Evolutionary conservation across 1,140 invertebrate genomes (phyloP), one percentile per base, ranked within the genome.

Genomic region (Pseudachorutes palmiensis): DNA sequence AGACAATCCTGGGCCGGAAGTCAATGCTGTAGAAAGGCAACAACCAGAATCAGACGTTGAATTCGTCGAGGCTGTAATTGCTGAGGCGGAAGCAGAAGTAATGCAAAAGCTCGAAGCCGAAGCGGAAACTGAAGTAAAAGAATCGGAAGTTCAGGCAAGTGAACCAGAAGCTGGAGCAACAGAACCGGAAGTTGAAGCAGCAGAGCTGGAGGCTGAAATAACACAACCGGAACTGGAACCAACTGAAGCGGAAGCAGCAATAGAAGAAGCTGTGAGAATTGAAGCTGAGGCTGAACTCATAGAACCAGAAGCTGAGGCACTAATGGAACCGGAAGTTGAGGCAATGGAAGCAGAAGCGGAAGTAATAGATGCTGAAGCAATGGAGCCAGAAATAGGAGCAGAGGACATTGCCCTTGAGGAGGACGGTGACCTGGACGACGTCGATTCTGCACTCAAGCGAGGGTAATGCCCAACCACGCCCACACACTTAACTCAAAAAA

Each of bases 131-230:
- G 58, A 63, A 65, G 60, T 41, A 51, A 51, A 29, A 64, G 36
- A 64, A 69, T 65, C 59, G 69, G 41, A 65, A 70, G 2, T 24
- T 12, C 63, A 24, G 3, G 60, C n/a, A 45, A 61, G 30, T 1
- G 84, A 87, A 65, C 75, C 78, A 29, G 85, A 85, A 74, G 80
- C 87, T 14, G 79, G 80, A 24, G 77, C 55, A 12, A 22, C n/a
- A 5, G 28, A 58, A 58, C 9, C 9, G 5, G 55, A 58, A 9
- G n/a, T 22, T 24, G 55, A 29, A 9, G n/a, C 55, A 12, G 55
- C n/a, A 5, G 28, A 58, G 22, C 9, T 5, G 5, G 55, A 58
- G 9, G n/a, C 55, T 24, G 55, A 29, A 9, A 14, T n/a, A n/a
- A n/a, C n/a, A n/a, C 9, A 12, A 58, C n/a, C 55, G n/a, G 22